Evolutionary conservation across 2,113 vertebrate genomes (phyloP), one percentile per base, ranked within the genome.

Genomic region (Scomber scombrus): DNA sequence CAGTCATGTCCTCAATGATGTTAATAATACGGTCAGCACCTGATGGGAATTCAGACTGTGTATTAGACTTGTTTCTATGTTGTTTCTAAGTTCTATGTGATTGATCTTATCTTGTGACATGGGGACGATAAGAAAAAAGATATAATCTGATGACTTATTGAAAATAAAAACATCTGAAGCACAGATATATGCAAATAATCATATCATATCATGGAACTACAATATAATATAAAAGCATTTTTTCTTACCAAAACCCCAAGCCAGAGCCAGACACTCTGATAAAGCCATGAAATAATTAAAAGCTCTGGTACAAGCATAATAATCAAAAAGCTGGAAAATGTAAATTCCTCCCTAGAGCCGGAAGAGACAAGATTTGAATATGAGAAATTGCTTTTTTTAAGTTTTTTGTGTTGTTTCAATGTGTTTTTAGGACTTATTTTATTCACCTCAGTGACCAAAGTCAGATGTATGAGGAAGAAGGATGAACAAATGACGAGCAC

Each of bases 281-380:
- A 87, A 5, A 51, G 82, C 65, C 60, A 91, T 82, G 29, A 89
- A 86, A 45, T 93, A 15, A 6, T 84, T 45, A 40, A 79, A 88
- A 3, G 81, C 67, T 54, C 93, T 87, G 54, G 75, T 89, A 8
- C 56, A 47, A 7, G 60, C 85, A 50, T 92, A 93, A 71, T 84
- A 91, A 55, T 94, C 90, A 43, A 92, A 61, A 1, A 94, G 68
- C 23, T 90, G 89, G 65, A 94, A 91, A 4, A 93, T 12, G 14
- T 92, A 93, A 26, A 93, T 60, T 0, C 92, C 91, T 47, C 90
- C 91, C 92, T 92, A 2, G 2, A 19, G 1, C 23, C 69, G 19
- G 15, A 40, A 54, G 52, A 73, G 9, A 75, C 7, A 15, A 63
- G 12, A 34, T 13, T 8, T 40, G 7, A 40, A 40, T 3, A 5